Evolutionary conservation across 2,888 invertebrate species (phyloP).

Genomic region (Hoplodrina ambigua): DNA sequence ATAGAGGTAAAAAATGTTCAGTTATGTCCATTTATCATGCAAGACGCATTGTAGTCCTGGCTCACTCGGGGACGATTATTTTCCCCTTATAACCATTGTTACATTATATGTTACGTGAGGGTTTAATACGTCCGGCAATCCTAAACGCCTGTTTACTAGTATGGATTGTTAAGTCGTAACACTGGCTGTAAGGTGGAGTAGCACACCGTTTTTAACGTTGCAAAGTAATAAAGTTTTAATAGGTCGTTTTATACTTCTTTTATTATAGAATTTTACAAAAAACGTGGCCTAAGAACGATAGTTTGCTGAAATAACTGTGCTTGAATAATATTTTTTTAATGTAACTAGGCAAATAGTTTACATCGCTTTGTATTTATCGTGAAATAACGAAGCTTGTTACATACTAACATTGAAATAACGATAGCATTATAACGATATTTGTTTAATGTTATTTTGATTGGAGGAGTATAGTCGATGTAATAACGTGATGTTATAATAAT

Average conservation of each 20-base stretch:
- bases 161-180: slow-evolving; percentile 41
- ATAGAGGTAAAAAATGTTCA: slow-evolving; percentile 62
- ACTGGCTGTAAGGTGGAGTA: slow-evolving; percentile 7
- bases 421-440: no score
- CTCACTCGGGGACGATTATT: slow-evolving; percentile 67
- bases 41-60: slow-evolving; percentile 66
- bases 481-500: neutral
- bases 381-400: no score
- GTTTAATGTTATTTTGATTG: no score
- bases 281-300: no score
- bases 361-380: no score
- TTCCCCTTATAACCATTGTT: slow-evolving; percentile 64
- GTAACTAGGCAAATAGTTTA: no score
- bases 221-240: slow-evolving; percentile 16
- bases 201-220: slow-evolving; percentile 13
- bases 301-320: no score
- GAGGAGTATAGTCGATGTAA: neutral
- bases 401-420: no score
- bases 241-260: neutral
- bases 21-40: slow-evolving; percentile 69
- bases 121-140: slow-evolving; percentile 57
- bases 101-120: slow-evolving; percentile 51
- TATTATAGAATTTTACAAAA: no score
- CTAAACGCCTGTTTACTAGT: slow-evolving; percentile 50
- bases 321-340: no score